These are phyloP conservation scores for Progne subis DNA, from an alignment of 2,113 vertebrate species.

Conservation along the genomic window DNA sequence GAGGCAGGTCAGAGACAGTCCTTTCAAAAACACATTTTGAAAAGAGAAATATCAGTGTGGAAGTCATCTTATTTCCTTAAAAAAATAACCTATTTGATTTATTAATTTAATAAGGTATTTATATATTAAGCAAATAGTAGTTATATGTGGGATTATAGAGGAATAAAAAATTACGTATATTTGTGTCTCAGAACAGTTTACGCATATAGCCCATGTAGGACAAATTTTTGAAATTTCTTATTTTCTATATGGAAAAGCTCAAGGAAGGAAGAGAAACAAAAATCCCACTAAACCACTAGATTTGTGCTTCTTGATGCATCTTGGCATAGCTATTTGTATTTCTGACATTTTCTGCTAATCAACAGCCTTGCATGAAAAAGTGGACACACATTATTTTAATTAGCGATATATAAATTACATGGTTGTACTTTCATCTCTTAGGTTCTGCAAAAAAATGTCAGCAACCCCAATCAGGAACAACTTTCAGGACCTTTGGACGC, in stretches of 20 bases:
- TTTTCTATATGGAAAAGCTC: not conserved
- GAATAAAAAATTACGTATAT: not conserved
- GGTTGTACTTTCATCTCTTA: constrained; percentile 59
- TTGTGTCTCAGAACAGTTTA: not conserved
- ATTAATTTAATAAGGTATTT: not conserved
- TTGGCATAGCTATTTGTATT: constrained; percentile 50
- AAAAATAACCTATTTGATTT: not conserved
- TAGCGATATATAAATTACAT: constrained; percentile 21
- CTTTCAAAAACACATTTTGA: constrained; percentile 40
- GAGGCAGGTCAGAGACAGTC: constrained; percentile 64
- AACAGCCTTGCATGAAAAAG: constrained; percentile 44
- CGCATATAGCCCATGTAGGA: not conserved
- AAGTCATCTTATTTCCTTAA: not conserved
- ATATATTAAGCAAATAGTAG: not conserved
- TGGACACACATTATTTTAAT: constrained; percentile 46
- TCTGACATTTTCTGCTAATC: constrained; percentile 40
- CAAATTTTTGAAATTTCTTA: not conserved
- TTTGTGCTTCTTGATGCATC: constrained; percentile 21
- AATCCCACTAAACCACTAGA: not conserved
- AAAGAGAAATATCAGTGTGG: constrained; percentile 32
- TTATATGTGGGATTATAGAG: not conserved
- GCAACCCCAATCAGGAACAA: constrained; percentile 67
- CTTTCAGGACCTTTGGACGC: constrained; percentile 69
- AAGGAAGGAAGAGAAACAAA: not conserved
- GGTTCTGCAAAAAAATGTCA: constrained; percentile 64